Base-by-base conservation (phyloP, 2,113 vertebrate species). In the Alosa alosa region DNA sequence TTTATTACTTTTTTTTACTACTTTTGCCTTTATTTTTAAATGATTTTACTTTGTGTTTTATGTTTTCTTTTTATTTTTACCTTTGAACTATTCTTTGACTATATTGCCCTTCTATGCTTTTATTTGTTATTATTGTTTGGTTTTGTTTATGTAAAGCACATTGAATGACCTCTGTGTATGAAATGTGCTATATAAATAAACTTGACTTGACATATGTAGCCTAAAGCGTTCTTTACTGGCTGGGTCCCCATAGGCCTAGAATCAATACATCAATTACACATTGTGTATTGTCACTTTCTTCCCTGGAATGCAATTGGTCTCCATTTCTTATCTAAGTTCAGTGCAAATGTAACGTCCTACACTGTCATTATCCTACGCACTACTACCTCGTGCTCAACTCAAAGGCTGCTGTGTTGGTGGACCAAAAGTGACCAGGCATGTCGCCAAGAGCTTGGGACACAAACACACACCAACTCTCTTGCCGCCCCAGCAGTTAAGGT, bases 361-460 rank as follows among this genome's bases (percentile, higher is more conserved):
- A 25, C 60, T n/a, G 60, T 64, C 60, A 64, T 64, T 64, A 64
- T 64, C 60, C 60, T 64, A 64, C 60, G 60, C 52, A 57, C 52
- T 57, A 13, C 60, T 64, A n/a, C 60, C 60, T 64, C n/a, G 60
- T 64, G 22, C 60, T 44, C 41, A 64, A 90, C 88, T 93, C 86
- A 93, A 91, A 92, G 91, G 90, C 92, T 85, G 83, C 89, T 91
- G 90, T 95, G 92, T 88, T 93, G 91, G 87, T 91, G 88, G 92
- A 91, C 83, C 85, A 86, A 85, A 91, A 91, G 88, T 87, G 88
- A 75, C 45, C 85, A 83, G 94, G 93, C 93, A 84, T 81, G 20
- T 84, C 87, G 91, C 93, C 93, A 94, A 85, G 84, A 87, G 81
- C 88, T 87, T 87, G 88, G 87, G 41, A 81, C 84, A 85, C 52